Evolutionary conservation across 1,140 invertebrate species (phyloP).

Genomic region (Caenorhabditis tropicalis): DNA sequence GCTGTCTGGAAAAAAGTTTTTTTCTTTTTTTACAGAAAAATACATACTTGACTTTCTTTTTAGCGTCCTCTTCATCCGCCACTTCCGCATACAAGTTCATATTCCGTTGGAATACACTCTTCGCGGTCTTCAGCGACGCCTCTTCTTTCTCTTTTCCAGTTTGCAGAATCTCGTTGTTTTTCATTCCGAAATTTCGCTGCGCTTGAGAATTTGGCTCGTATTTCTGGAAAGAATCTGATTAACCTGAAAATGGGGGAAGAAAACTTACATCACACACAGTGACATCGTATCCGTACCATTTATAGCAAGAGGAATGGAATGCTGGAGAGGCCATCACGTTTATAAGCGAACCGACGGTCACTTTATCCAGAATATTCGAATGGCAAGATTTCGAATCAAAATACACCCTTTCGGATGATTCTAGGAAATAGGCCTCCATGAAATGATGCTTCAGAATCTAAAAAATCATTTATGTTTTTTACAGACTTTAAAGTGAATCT

Average conservation of each 20-base stretch:
- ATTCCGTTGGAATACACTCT: background rate
- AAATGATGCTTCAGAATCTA: background rate
- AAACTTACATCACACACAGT: background rate
- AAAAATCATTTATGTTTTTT: background rate
- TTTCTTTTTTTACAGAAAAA: background rate
- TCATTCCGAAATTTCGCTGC: background rate
- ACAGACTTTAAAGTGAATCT: background rate
- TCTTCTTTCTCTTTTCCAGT: background rate
- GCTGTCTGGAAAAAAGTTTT: background rate
- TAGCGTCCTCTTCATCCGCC: background rate
- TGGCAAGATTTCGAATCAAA: background rate
- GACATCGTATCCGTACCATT: constrained; percentile 16
- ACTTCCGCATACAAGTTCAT: background rate
- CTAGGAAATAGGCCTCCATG: constrained; percentile 9
- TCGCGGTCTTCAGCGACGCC: background rate
- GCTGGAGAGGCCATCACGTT: background rate
- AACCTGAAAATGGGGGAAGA: background rate
- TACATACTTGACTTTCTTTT: background rate
- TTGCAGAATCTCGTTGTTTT: background rate
- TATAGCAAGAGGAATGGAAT: background rate
- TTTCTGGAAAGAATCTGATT: background rate
- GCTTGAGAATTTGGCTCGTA: background rate
- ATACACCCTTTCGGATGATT: background rate
- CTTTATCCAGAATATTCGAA: constrained; percentile 28
- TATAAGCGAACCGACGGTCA: background rate